These are phyloP conservation scores for Mnemiopsis leidyi DNA, from an alignment of 37 sponge, comb jelly and placozoan species.

Conservation along the genomic window DNA sequence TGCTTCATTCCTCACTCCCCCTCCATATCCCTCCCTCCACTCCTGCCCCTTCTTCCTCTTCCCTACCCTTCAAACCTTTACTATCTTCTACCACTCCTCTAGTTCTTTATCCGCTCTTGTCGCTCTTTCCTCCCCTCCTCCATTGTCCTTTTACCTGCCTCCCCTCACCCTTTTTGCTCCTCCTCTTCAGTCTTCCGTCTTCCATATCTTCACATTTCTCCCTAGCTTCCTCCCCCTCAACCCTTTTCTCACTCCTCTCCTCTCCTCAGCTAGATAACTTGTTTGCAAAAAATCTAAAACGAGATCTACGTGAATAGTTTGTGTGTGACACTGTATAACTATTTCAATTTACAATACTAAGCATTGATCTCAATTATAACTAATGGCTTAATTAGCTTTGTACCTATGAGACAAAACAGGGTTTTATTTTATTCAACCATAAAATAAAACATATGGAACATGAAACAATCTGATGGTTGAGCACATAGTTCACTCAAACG, in stretches of 20 bases:
- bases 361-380: background rate
- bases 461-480: too few relatives aligned
- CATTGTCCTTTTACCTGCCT: too few relatives aligned
- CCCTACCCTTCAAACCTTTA: background rate
- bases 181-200: background rate
- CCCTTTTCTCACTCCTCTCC: background rate
- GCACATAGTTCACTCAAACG: too few relatives aligned
- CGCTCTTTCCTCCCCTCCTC: background rate
- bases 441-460: too few relatives aligned
- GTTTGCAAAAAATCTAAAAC: too few relatives aligned
- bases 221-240: background rate
- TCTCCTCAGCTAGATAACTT: background rate
- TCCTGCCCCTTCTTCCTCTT: too few relatives aligned
- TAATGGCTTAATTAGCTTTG: too few relatives aligned
- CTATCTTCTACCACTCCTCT: background rate
- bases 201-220: background rate
- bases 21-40: too few relatives aligned
- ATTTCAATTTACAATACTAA: background rate
- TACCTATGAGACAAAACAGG: too few relatives aligned
- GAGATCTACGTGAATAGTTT: too few relatives aligned
- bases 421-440: too few relatives aligned
- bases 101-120: background rate
- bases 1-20: too few relatives aligned
- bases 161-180: background rate
- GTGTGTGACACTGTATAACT: background rate